Evolutionary conservation across 2,888 invertebrate species (phyloP), one percentile per base, ranked within the genome.

Genomic region (Seira musarum): DNA sequence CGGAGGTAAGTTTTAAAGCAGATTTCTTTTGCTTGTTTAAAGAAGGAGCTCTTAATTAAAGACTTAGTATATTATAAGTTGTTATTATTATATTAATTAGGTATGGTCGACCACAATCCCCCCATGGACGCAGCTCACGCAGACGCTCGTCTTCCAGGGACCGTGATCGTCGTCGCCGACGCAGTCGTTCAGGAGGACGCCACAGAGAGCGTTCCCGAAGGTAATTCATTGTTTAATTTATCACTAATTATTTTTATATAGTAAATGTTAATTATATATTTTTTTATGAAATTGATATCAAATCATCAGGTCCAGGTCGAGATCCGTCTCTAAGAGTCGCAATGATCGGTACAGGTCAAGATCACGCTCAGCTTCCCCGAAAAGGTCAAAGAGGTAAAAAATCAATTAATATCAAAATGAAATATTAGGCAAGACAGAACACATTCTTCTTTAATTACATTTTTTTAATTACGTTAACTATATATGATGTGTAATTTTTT

Each of bases 71-170:
- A 57, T 19, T 57, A 30, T 30, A 8, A 2, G 30, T 30, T 5
- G 30, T 30, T 13, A 71, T 63, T 30, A 17, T 13, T 46, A 66
- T 66, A 49, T 65, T 67, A 66, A 70, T n/a, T 65, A 85, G 86
- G 71, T 86, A 86, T 79, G 86, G 86, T 25, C 72, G 86, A 46
- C 86, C 86, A 6, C 82, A 82, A 61, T 85, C 85, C 15, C 86
- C 86, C 8, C 82, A 83, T 22, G 82, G 83, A 69, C 57, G 84
- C 15, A 71, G 81, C 24, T 80, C 80, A 13, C 75, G 85, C 30
- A 63, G 83, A 53, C 69, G 84, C 21, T 84, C 84, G n/a, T 60
- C 78, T 63, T 83, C 82, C 10, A 49, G 82, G 21, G 80, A 82
- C 53, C 76, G 84, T 61, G 80, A 76, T 69, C 74, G 80, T 73